Percentiles rank a stretch among this genome's conserved stretches.
These are phyloP conservation scores for Chironomus tentans DNA, from an alignment of 2,888 invertebrate genomes.

Conservation along the genomic window DNA sequence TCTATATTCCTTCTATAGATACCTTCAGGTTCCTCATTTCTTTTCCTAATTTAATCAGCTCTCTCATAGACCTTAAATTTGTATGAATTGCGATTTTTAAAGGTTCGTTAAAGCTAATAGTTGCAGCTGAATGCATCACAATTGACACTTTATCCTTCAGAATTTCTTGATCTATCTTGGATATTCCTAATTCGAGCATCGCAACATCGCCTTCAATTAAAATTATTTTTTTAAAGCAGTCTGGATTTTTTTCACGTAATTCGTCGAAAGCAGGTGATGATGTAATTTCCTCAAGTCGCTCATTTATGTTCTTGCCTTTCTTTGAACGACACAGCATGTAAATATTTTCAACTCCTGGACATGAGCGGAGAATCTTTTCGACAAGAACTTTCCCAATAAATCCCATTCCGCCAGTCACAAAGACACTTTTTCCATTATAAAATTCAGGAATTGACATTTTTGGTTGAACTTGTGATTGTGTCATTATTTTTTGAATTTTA, in stretches of 20 bases:
- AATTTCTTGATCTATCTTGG: not conserved
- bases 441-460: not conserved
- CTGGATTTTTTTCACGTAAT: not conserved
- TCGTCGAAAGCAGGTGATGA: not conserved
- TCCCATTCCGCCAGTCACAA: not conserved
- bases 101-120: not conserved
- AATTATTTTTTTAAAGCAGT: not conserved
- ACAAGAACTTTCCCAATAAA: not conserved
- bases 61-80: not conserved
- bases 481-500: too few species aligned
- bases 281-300: not conserved
- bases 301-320: not conserved
- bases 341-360: not conserved
- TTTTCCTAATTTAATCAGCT: not conserved
- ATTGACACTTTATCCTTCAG: not conserved
- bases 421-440: not conserved
- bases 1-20: too few species aligned
- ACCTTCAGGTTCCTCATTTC: too few species aligned
- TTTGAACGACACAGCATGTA: not conserved
- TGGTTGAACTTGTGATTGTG: too few species aligned
- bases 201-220: not conserved
- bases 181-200: not conserved
- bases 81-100: not conserved
- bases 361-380: not conserved
- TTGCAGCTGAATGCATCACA: not conserved